These are phyloP conservation scores for Netelia fuscicornis DNA, from an alignment of 2,888 invertebrate species.

Conservation along the genomic window DNA sequence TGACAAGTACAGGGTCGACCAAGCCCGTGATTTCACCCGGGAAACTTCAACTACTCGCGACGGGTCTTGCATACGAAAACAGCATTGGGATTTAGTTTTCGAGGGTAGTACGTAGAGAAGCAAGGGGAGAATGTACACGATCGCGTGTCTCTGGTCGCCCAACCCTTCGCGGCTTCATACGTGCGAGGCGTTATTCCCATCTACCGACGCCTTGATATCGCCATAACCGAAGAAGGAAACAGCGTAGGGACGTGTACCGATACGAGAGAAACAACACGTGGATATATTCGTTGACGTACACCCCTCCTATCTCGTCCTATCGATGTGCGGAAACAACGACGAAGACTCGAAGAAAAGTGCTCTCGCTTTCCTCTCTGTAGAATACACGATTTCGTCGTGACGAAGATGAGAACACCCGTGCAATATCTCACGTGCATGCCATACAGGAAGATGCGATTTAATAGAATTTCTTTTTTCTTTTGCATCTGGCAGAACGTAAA, in stretches of 20 bases:
- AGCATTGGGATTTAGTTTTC: slow-evolving; percentile 55
- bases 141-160: slow-evolving; percentile 30
- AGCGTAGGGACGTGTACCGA: neutral
- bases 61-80: slow-evolving; percentile 63
- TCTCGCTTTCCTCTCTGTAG: neutral
- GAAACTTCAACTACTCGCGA: slow-evolving; percentile 59
- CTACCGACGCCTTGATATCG: slow-evolving; percentile 29
- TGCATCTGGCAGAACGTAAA: too few relatives aligned
- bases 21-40: slow-evolving; percentile 43
- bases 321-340: neutral
- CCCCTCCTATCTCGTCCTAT: neutral
- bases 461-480: too few relatives aligned
- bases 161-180: slow-evolving; percentile 32
- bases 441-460: neutral
- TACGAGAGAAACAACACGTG: slow-evolving; percentile 1
- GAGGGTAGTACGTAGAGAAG: slow-evolving; percentile 19
- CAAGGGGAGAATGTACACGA: slow-evolving; percentile 25
- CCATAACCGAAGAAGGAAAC: neutral
- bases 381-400: neutral
- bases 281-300: neutral
- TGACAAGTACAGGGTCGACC: slow-evolving; percentile 51
- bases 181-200: slow-evolving; percentile 48
- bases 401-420: neutral
- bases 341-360: neutral
- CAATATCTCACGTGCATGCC: neutral